A percentile compares a stretch with the other conserved stretches of the same genome.
Evolutionary conservation across 1,140 invertebrate species (phyloP).

Genomic region (Agrypnia vestita): DNA sequence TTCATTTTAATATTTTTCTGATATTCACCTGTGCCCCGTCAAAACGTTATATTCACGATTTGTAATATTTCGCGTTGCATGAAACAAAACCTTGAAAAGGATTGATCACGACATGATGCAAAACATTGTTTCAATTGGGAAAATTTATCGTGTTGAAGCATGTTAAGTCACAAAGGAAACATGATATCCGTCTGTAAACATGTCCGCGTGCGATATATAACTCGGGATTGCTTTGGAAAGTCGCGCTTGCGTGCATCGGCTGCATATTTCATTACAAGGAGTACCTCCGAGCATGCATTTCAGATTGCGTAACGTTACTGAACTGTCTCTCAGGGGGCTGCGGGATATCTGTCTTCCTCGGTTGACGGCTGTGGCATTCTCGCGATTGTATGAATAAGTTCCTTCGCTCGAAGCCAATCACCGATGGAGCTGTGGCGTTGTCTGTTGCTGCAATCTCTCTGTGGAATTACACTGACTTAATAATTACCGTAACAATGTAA

Average conservation of each 20-base stretch:
- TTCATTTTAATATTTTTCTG: too few species aligned
- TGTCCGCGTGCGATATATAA: background rate
- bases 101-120: slow-evolving; percentile 17
- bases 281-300: background rate
- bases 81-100: slow-evolving; percentile 6
- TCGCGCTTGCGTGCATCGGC: slow-evolving; percentile 12
- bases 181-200: slow-evolving; percentile 9
- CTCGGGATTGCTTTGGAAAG: background rate
- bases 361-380: slow-evolving; percentile 35
- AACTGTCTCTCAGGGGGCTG: background rate
- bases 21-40: too few species aligned
- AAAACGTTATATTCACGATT: too few species aligned
- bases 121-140: slow-evolving; percentile 30
- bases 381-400: slow-evolving; percentile 6
- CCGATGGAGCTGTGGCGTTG: background rate
- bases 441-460: too few species aligned
- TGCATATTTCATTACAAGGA: slow-evolving; percentile 33
- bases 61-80: background rate
- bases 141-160: slow-evolving; percentile 7
- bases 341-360: slow-evolving; percentile 1
- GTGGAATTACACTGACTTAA: too few species aligned
- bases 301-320: background rate
- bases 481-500: too few species aligned
- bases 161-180: slow-evolving; percentile 34
- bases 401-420: background rate